These are phyloP conservation scores for Chlorodrepanis virens DNA, from an alignment of 2,113 vertebrate genomes.

Conservation along the genomic window DNA sequence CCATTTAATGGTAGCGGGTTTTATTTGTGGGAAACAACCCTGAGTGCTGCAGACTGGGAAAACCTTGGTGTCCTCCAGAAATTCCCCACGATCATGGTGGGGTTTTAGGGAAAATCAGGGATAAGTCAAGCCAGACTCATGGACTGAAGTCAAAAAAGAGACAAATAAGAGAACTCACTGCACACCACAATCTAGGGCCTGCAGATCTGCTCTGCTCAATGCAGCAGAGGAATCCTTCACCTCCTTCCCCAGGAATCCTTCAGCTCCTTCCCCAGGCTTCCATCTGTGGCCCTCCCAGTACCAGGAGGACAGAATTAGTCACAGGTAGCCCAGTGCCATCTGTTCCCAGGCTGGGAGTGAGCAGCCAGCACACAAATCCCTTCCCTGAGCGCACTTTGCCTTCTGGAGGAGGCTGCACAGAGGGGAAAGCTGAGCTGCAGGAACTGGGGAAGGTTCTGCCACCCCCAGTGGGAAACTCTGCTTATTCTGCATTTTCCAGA, in stretches of 20 bases:
- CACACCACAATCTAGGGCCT: neutral
- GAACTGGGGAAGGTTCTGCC: neutral
- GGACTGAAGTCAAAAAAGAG: neutral
- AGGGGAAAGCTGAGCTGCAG: neutral
- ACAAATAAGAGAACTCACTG: neutral
- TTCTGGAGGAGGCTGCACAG: neutral
- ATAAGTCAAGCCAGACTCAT: neutral
- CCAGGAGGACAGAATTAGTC: neutral
- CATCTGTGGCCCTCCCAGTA: neutral
- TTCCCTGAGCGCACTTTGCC: neutral
- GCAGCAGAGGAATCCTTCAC: no score
- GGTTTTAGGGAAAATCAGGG: neutral
- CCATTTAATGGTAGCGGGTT: neutral
- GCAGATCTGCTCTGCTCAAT: neutral
- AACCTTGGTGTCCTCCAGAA: neutral
- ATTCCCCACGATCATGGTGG: rapidly evolving
- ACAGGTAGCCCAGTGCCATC: neutral
- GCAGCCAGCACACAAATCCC: neutral
- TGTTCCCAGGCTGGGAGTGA: neutral
- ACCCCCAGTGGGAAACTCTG: neutral
- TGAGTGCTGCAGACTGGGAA: neutral
- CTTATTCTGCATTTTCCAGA: neutral
- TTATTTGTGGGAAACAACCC: neutral
- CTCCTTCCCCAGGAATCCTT: neutral
- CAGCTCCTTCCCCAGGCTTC: neutral